Conservation (phyloP, 2,888 invertebrate genomes). For the Epinotia nisella region DNA sequence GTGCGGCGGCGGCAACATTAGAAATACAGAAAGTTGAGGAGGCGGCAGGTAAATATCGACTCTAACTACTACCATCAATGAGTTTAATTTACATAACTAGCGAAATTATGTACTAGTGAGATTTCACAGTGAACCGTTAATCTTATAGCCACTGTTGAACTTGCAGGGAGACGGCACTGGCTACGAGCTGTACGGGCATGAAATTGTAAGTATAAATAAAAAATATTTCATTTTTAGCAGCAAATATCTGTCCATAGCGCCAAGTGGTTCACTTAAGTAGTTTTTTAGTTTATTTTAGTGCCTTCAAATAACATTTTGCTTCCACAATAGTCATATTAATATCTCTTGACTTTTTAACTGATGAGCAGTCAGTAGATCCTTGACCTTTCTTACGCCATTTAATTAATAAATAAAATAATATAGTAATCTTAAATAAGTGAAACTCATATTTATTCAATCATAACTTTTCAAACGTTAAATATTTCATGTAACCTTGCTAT, state of each 20-base stretch:
- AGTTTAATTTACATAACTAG: neutral
- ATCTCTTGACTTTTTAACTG: neutral
- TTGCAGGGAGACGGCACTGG: conserved; percentile 93
- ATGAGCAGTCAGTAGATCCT: neutral
- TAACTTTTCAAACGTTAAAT: no score
- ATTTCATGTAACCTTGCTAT: no score
- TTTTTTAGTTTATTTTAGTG: no score
- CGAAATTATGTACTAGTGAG: no score
- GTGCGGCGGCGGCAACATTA: conserved; percentile 67
- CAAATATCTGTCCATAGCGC: neutral
- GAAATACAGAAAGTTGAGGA: conserved; percentile 93
- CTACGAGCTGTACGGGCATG: conserved; percentile 88
- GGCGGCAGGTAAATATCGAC: conserved; percentile 89
- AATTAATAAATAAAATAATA: neutral
- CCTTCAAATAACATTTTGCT: no score
- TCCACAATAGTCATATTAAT: no score
- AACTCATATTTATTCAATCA: no score
- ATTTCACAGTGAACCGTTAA: conserved; percentile 62
- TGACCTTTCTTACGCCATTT: neutral
- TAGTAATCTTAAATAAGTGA: no score
- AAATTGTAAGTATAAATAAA: conserved; percentile 85
- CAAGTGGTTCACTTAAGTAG: no score
- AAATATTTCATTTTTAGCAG: neutral
- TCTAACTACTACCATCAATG: conserved; percentile 41
- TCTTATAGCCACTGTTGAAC: conserved; percentile 84